Evolutionary conservation across 2,888 invertebrate genomes (phyloP).

Genomic region (Conistra vaccinii): DNA sequence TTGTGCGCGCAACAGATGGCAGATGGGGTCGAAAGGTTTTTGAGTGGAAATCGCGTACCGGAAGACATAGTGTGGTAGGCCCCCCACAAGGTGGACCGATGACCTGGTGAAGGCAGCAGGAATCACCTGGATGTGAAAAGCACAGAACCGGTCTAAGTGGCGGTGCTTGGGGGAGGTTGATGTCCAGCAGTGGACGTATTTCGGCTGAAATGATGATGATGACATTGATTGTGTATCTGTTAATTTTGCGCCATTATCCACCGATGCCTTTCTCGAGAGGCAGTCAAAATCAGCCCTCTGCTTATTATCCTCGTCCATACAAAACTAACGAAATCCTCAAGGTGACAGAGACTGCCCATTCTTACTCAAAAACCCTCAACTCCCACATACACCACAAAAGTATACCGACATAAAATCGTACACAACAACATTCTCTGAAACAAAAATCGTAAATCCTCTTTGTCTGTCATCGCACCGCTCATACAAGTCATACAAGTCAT

Average conservation of each 20-base stretch:
- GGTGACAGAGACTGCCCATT: neutral
- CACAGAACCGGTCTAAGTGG: too few relatives aligned
- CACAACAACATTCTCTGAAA: neutral
- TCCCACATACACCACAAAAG: neutral
- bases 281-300: neutral
- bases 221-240: too few relatives aligned
- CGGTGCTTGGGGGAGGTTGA: too few relatives aligned
- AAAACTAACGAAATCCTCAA: neutral
- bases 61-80: too few relatives aligned
- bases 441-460: constrained; percentile 32
- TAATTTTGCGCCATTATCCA: neutral
- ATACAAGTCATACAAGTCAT: constrained; percentile 20
- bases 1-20: too few relatives aligned
- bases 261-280: neutral
- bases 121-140: too few relatives aligned
- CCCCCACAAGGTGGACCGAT: too few relatives aligned
- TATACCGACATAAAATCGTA: neutral
- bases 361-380: neutral
- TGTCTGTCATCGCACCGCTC: constrained; percentile 27
- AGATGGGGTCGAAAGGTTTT: too few relatives aligned
- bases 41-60: too few relatives aligned
- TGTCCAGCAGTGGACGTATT: too few relatives aligned
- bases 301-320: neutral
- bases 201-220: too few relatives aligned
- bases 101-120: too few relatives aligned